phyloP scores from a whole-genome alignment of 2,797 vertebrate genomes.

The Tokudaia muenninki region DNA sequence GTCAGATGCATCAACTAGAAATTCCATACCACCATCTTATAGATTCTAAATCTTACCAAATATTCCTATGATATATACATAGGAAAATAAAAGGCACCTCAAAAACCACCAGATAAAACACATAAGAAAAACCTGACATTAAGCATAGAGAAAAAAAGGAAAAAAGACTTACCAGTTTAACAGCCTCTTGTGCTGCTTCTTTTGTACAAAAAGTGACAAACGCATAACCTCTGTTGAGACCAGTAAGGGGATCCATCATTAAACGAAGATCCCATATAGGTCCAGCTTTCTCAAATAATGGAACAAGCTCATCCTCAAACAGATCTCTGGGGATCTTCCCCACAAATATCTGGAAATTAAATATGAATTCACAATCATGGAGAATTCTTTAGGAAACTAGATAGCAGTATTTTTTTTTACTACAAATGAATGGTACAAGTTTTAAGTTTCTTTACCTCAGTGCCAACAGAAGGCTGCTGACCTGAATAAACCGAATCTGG shows the following conservation, averaged over 20 bases:
- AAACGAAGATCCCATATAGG: slow-evolving; percentile 99
- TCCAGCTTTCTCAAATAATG: slow-evolving; percentile 99
- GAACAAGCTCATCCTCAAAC: slow-evolving; percentile 99
- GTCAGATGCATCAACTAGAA: neutral
- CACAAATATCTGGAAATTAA: slow-evolving; percentile 95
- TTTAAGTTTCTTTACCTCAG: slow-evolving; percentile 92
- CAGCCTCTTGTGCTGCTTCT: slow-evolving; percentile 99
- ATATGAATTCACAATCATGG: slow-evolving; percentile 68
- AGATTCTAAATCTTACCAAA: slow-evolving; percentile 35
- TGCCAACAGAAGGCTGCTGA: slow-evolving; percentile 94
- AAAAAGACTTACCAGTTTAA: slow-evolving; percentile 94
- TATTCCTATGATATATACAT: neutral
- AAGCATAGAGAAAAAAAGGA: neutral
- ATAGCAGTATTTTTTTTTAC: slow-evolving; percentile 20
- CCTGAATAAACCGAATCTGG: slow-evolving; percentile 95
- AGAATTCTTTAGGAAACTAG: slow-evolving; percentile 64
- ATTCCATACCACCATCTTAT: neutral
- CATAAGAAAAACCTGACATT: neutral
- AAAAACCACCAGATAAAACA: neutral
- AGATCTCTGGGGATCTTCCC: slow-evolving; percentile 99
- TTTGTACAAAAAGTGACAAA: slow-evolving; percentile 99
- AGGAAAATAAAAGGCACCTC: slow-evolving; percentile 17
- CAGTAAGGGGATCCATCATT: slow-evolving; percentile 99
- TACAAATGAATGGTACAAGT: slow-evolving; percentile 76
- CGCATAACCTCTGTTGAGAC: slow-evolving; percentile 98